Evolutionary conservation across 2,113 vertebrate species (phyloP).

Genomic region (Circaetus gallicus): DNA sequence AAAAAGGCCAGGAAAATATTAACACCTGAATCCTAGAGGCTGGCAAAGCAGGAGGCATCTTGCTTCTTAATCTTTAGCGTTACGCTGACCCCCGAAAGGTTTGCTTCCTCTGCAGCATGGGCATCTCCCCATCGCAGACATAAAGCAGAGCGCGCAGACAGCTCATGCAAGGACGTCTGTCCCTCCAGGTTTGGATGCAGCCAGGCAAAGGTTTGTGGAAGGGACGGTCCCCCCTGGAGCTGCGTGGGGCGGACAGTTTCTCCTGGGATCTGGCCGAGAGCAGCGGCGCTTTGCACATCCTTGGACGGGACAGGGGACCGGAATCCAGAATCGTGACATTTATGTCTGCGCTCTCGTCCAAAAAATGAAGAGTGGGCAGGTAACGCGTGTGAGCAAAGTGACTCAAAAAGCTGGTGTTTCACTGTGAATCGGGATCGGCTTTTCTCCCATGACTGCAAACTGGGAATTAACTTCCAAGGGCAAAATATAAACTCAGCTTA

Average conservation of each 20-base stretch:
- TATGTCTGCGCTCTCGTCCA: accelerated
- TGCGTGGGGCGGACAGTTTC: accelerated
- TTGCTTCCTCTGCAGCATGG: too few relatives aligned
- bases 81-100: background rate
- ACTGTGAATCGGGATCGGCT: accelerated
- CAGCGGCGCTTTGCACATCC: background rate
- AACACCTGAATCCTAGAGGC: background rate
- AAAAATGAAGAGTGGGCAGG: background rate
- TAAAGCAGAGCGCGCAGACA: background rate
- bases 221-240: accelerated
- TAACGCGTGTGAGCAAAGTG: background rate
- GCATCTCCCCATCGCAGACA: accelerated
- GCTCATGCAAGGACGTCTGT: accelerated
- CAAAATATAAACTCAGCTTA: accelerated
- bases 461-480: background rate
- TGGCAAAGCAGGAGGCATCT: background rate
- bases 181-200: background rate
- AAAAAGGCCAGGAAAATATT: background rate
- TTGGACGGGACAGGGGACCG: background rate
- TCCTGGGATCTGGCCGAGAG: background rate
- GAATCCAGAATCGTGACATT: accelerated
- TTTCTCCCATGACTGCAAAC: background rate
- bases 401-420: background rate
- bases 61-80: background rate
- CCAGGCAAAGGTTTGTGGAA: too few relatives aligned